phyloP scores from a whole-genome alignment of 2,113 vertebrate species.

The Eclectus roratus region DNA sequence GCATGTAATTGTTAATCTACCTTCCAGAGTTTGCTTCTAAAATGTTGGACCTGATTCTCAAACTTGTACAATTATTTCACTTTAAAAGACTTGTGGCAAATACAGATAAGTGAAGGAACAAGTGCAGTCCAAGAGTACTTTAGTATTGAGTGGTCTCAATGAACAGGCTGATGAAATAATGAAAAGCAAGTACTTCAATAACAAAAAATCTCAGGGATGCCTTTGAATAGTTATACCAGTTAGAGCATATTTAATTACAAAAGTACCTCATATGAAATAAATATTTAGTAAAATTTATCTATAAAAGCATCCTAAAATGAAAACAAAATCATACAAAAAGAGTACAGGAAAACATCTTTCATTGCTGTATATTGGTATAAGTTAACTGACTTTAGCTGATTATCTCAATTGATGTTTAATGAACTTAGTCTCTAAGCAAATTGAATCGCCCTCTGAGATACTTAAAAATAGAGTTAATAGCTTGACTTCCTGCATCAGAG shows the following conservation, averaged over 20 bases:
- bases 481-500: not conserved
- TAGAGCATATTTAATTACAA: not conserved
- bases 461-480: not conserved
- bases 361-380: not conserved
- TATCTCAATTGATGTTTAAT: not conserved
- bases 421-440: not conserved
- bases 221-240: not conserved
- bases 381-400: not conserved
- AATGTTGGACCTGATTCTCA: not conserved
- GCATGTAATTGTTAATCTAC: conserved; percentile 32
- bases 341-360: not conserved
- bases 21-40: conserved; percentile 27
- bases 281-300: not conserved
- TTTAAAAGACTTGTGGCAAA: not conserved
- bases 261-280: not conserved
- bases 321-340: not conserved
- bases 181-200: not conserved
- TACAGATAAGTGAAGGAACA: not conserved
- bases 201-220: not conserved
- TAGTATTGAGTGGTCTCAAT: not conserved
- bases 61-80: not conserved
- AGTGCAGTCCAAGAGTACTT: not conserved
- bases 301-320: not conserved
- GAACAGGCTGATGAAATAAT: not conserved
- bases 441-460: not conserved